phyloP scores from a whole-genome alignment of 2,888 invertebrate genomes.

The Andrena marginata region DNA sequence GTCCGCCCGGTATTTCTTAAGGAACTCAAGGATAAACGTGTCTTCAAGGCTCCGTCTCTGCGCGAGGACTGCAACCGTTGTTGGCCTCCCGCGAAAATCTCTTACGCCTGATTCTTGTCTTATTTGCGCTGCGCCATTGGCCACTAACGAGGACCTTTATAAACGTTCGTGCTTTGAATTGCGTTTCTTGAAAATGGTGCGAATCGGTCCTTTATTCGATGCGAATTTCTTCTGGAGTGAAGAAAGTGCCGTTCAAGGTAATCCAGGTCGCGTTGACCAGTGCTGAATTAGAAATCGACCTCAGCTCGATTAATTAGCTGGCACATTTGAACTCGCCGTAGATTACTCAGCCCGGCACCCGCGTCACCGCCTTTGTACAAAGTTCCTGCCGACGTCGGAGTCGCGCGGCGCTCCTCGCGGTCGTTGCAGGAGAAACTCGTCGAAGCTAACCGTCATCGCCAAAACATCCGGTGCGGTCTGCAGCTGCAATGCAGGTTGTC shows the following conservation, averaged over 20 bases:
- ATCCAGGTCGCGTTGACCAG: neutral
- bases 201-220: neutral
- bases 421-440: constrained; percentile 55
- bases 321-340: neutral
- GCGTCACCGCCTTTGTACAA: neutral
- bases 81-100: constrained; percentile 52
- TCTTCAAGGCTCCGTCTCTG: constrained; percentile 69
- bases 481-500: constrained; percentile 54
- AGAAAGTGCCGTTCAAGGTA: neutral
- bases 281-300: neutral
- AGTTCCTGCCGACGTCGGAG: constrained; percentile 6
- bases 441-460: constrained; percentile 54
- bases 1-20: constrained; percentile 74
- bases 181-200: too few relatives aligned
- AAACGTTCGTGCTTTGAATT: too few relatives aligned
- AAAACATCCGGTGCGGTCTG: constrained; percentile 62
- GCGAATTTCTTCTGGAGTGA: neutral
- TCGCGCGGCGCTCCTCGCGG: constrained; percentile 23
- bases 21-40: constrained; percentile 76
- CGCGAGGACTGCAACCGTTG: constrained; percentile 30
- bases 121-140: neutral
- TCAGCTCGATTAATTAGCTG: constrained; percentile 1
- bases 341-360: neutral
- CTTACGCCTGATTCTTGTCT: neutral
- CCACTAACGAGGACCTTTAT: too few relatives aligned